A percentile compares a stretch with the other conserved stretches of the same genome.
Conservation (phyloP, 37 sponge, comb jelly and placozoan genomes). For the Hormiphora californensis region DNA sequence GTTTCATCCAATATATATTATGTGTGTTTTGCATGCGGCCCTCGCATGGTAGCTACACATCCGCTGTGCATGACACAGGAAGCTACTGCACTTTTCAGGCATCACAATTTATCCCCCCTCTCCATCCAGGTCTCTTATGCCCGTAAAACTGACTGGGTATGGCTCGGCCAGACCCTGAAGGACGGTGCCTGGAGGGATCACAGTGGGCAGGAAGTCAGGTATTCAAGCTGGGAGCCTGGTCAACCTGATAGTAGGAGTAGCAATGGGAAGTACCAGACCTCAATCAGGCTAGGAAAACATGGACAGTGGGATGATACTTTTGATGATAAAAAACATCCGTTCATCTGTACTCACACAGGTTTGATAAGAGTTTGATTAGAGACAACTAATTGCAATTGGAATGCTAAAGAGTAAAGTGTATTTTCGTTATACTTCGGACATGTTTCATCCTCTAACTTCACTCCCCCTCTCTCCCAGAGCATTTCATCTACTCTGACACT, state of each 20-base stretch:
- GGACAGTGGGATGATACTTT: conserved; percentile 3
- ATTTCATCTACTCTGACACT: conserved; percentile 10
- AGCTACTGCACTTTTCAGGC: too few relatives aligned
- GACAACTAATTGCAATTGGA: background rate
- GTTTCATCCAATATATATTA: too few relatives aligned
- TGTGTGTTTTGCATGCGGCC: too few relatives aligned
- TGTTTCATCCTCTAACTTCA: background rate
- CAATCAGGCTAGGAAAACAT: background rate
- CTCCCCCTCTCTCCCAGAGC: background rate
- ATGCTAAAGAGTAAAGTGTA: background rate
- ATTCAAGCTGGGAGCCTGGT: background rate
- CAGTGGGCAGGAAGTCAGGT: background rate
- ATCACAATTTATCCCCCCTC: too few relatives aligned
- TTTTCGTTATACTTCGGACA: too few relatives aligned
- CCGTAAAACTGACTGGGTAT: background rate
- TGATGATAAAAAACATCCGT: background rate
- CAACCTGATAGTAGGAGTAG: background rate
- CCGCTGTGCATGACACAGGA: too few relatives aligned
- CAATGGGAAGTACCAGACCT: background rate
- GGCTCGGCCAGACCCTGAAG: background rate
- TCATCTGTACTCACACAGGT: background rate
- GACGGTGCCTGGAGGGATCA: background rate
- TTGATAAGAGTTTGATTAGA: background rate
- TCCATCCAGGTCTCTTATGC: background rate
- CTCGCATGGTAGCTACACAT: too few relatives aligned